Base-by-base conservation (phyloP, 2,888 invertebrate species). In the Agonopterix alstromeriana region DNA sequence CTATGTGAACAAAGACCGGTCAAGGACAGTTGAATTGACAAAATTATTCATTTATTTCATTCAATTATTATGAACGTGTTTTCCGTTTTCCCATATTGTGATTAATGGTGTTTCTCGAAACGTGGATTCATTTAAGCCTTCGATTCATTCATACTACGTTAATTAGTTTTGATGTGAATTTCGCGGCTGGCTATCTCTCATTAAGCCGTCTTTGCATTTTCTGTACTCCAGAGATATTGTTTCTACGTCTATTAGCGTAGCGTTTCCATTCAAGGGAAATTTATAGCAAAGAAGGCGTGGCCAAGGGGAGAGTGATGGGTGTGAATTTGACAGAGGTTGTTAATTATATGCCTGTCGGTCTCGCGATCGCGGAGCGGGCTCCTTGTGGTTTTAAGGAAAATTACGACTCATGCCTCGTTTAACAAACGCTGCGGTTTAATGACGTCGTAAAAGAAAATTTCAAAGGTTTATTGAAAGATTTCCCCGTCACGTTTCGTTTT, bases 281-380 rank as follows among this genome's bases (percentile, higher is more conserved):
- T 70, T 70, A 63, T 60, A 60, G 63, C 50, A 63, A 70, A 68
- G 51, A 45, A 49, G 65, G 67, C 61, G 67, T 64, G 61, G 49
- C 48, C 50, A 50, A 52, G 48, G 49, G 53, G 58, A 55, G 67
- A 74, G 57, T 70, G 70, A 81, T 74, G 73, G 77, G 75, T 76
- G 78, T 80, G 82, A 77, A 79, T 82, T 76, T 79, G 83, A 82
- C 81, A 77, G 77, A 65, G 73, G 73, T 67, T 74, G 81, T 82
- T 84, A 85, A 85, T 85, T 82, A 80, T 77, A 75, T 72, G 70
- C 67, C 69, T 70, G 70, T 71, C 71, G 69, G 63, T 68, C 61
- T 63, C 65, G 42, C 44, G 67, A 75, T 70, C 64, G 66, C 53
- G 54, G 53, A 48, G 51, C 47, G 51, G 55, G 58, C 59, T 70